phyloP scores from a whole-genome alignment of 1,140 invertebrate genomes.

The Drosophila watanabei region DNA sequence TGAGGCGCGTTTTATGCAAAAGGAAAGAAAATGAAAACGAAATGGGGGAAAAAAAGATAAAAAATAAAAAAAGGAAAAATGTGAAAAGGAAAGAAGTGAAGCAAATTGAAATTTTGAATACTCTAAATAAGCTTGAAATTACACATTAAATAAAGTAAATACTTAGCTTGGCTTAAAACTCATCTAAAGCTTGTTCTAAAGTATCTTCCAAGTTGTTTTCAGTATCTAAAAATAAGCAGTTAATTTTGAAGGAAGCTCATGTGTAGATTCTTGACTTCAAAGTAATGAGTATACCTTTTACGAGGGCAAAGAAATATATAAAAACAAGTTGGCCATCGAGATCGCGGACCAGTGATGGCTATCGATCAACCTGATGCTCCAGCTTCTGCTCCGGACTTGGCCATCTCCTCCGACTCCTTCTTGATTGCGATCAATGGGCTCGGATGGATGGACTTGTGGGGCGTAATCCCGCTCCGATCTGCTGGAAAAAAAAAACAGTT shows the following conservation, averaged over 20 bases:
- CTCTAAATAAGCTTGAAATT: background rate
- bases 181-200: background rate
- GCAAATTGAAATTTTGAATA: conserved; percentile 5
- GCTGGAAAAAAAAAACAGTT: conserved; percentile 52
- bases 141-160: background rate
- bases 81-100: conserved; percentile 17
- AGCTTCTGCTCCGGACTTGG: conserved; percentile 17
- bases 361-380: conserved; percentile 71
- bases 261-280: background rate
- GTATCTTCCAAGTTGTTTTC: background rate
- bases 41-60: conserved; percentile 7
- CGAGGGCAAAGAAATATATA: conserved; percentile 36
- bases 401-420: conserved; percentile 4
- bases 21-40: conserved; percentile 45
- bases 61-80: conserved; percentile 27
- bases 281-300: background rate
- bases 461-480: conserved; percentile 33
- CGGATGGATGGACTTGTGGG: conserved; percentile 1
- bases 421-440: conserved; percentile 51
- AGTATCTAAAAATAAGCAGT: background rate
- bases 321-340: conserved; percentile 69
- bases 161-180: background rate
- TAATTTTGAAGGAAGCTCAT: background rate
- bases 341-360: conserved; percentile 70
- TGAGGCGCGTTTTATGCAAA: conserved; percentile 80